Base-by-base conservation (phyloP, 2,888 invertebrate species). In the Microchrysa polita region DNA sequence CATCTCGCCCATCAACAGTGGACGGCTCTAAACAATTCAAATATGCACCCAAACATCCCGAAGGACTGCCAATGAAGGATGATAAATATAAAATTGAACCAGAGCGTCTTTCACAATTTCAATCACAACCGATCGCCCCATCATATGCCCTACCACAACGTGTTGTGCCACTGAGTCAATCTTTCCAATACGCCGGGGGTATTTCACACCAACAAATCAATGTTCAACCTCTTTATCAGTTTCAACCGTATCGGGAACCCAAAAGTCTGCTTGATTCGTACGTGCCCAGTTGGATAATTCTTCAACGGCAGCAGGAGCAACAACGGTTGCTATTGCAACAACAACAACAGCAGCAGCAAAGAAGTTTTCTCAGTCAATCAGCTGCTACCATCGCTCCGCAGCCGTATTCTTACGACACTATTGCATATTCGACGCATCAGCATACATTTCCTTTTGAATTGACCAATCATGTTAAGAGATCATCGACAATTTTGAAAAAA, bases 251-350 rank as follows among this genome's bases (percentile, higher is more conserved):
- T 0, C 81, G 84, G 1, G 79, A 78, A 10, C 87, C 88, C 0
- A 84, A 86, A 4, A 89, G 88, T 5, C 81, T 90, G 63, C 79
- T 89, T 5, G 89, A 89, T 60, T 89, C 90, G 0, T 89, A 89
- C 72, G 86, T 89, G 73, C 90, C 89, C 57, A 89, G 89, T 44
- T 87, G 87, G 78, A 79, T 89, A 73, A 79, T 84, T 7, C 48
- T 80, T 16, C 79, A 79, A 18, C 78, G 82, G 34, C 79, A 77
- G 63, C 75, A 53, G 27, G 7, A 79, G 78, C 69, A 60, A 40
- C 67, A 67, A 34, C 61, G 16, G 9, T 63, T 16, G 7, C 5
- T 40, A 16, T 14, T n/a, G 18, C 63, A 80, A 16, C 78, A 82
- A 22, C 79, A 79, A n/a, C 78, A 81, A 34, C 78, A 77, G 61